These are phyloP conservation scores for Malaclemys terrapin DNA, from an alignment of 2,113 vertebrate genomes.

Conservation along the genomic window DNA sequence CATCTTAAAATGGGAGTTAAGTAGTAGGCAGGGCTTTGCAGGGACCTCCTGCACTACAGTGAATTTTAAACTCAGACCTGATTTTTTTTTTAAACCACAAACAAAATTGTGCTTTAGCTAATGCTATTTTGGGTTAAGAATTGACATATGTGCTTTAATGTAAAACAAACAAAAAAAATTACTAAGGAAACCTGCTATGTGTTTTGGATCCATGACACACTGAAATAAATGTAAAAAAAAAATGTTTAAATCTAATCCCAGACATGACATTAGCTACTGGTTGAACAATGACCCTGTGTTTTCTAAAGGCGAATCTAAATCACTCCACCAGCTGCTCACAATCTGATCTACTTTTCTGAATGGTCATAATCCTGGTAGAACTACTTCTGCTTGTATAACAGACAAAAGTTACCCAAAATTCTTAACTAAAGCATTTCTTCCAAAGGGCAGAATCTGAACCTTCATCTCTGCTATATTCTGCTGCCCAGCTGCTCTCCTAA, in stretches of 20 bases:
- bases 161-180: conserved; percentile 1
- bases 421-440: background rate
- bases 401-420: background rate
- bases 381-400: background rate
- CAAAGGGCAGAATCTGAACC: background rate
- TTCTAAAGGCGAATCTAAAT: background rate
- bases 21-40: background rate
- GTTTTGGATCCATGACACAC: background rate
- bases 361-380: background rate
- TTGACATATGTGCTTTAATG: background rate
- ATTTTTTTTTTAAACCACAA: background rate
- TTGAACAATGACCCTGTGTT: background rate
- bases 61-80: background rate
- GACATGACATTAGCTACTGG: background rate
- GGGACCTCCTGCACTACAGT: background rate
- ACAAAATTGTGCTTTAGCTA: background rate
- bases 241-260: background rate
- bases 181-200: background rate
- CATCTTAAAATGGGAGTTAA: background rate
- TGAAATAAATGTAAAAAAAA: background rate
- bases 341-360: background rate
- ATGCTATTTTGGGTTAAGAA: background rate
- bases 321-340: background rate
- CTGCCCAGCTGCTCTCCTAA: background rate
- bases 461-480: accelerated